These are phyloP conservation scores for Cremastinae sp. DNA, from an alignment of 2,888 invertebrate species.

Conservation along the genomic window DNA sequence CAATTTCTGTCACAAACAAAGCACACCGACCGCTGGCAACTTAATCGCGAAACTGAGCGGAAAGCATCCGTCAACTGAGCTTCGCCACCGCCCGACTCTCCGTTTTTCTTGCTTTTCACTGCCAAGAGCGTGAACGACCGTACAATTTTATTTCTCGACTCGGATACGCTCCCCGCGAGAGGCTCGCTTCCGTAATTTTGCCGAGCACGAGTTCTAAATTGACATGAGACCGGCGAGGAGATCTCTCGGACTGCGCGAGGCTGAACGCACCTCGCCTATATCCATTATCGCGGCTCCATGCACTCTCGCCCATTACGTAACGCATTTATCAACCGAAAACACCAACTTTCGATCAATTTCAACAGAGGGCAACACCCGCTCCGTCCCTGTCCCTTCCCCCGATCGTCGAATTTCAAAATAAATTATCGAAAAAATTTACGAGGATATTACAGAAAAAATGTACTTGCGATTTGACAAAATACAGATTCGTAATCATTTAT, in stretches of 20 bases:
- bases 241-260: conserved; percentile 34
- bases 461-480: no score
- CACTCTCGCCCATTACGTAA: conserved; percentile 43
- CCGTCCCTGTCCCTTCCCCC: not conserved
- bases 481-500: no score
- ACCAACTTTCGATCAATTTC: not conserved
- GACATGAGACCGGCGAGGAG: conserved; percentile 19
- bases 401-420: conserved; percentile 20
- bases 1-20: conserved; percentile 8
- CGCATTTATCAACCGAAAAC: conserved; percentile 50
- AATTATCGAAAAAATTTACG: not conserved
- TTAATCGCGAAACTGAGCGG: conserved; percentile 41
- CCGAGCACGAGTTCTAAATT: conserved; percentile 9
- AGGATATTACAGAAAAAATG: no score
- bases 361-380: conserved; percentile 50
- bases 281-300: conserved; percentile 19
- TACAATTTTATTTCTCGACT: not conserved
- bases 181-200: conserved; percentile 7
- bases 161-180: not conserved
- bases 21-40: conserved; percentile 53
- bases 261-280: conserved; percentile 27
- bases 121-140: not conserved
- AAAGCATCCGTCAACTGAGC: conserved; percentile 22
- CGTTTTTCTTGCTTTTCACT: conserved; percentile 13
- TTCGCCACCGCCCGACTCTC: not conserved